Percentiles rank a stretch among this genome's conserved stretches.
phyloP scores from a whole-genome alignment of 1,140 invertebrate species.

The Calycopis cecrops region DNA sequence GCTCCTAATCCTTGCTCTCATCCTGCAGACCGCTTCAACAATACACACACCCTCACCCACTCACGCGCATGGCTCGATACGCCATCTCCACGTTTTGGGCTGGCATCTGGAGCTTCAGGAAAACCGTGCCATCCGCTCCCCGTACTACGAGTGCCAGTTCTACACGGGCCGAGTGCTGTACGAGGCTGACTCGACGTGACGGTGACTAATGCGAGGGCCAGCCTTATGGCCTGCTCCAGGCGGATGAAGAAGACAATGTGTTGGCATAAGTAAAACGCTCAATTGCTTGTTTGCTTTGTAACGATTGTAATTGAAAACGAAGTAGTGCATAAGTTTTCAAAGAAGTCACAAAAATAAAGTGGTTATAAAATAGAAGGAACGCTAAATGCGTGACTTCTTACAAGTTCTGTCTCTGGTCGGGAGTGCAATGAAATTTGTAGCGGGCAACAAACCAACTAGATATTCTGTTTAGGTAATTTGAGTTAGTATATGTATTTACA shows the following conservation, averaged over 20 bases:
- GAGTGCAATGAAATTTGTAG: too few species aligned
- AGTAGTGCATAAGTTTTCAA: too few species aligned
- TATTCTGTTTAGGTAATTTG: too few species aligned
- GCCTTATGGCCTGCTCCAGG: slow-evolving; percentile 61
- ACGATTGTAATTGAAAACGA: too few species aligned
- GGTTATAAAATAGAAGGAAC: too few species aligned
- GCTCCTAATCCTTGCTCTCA: slow-evolving; percentile 37
- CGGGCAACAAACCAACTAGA: too few species aligned
- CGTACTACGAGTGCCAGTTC: slow-evolving; percentile 61
- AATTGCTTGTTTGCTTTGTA: too few species aligned
- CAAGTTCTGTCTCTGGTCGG: too few species aligned
- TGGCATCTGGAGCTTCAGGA: slow-evolving; percentile 61
- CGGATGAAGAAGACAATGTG: slow-evolving; percentile 53
- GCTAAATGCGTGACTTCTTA: too few species aligned
- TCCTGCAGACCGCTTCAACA: slow-evolving; percentile 25
- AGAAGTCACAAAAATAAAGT: too few species aligned
- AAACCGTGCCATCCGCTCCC: slow-evolving; percentile 57
- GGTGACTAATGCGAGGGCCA: slow-evolving; percentile 61
- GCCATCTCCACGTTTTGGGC: slow-evolving; percentile 51
- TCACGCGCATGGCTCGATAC: slow-evolving; percentile 34
- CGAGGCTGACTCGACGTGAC: slow-evolving; percentile 46
- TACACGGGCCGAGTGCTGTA: slow-evolving; percentile 53
- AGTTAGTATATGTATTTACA: too few species aligned
- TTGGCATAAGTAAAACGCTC: slow-evolving; percentile 21
- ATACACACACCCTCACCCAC: slow-evolving; percentile 27